A percentile compares a stretch with the other conserved stretches of the same genome.
phyloP scores from a whole-genome alignment of 2,888 invertebrate species.

The Protophormia terraenovae region DNA sequence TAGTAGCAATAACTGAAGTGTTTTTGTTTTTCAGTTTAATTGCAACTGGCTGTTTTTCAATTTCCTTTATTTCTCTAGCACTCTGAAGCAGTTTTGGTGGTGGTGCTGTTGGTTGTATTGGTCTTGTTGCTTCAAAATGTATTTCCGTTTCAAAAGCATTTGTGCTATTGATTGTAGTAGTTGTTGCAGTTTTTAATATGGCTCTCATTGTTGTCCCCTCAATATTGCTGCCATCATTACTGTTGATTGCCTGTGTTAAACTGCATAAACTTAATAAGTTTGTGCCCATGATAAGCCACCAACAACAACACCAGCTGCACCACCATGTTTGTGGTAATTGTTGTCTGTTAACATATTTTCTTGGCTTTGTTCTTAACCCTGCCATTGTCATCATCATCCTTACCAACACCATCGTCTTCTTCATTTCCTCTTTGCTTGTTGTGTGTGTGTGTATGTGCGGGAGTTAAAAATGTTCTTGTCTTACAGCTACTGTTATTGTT shows the following conservation, averaged over 20 bases:
- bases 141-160: conserved; percentile 30
- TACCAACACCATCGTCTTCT: too few species aligned
- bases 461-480: background rate
- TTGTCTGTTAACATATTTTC: conserved; percentile 50
- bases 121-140: background rate
- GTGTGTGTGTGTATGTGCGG: background rate
- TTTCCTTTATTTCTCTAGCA: conserved; percentile 41
- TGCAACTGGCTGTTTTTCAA: conserved; percentile 39
- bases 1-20: background rate
- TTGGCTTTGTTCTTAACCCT: conserved; percentile 9
- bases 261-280: conserved; percentile 56
- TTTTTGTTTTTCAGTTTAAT: background rate
- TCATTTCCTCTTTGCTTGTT: background rate
- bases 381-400: conserved; percentile 8
- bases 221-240: conserved; percentile 2
- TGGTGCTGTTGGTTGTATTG: background rate
- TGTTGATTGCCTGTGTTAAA: conserved; percentile 46
- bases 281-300: conserved; percentile 56
- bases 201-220: background rate
- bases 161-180: background rate
- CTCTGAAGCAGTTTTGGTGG: background rate
- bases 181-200: background rate
- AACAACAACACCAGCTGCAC: too few species aligned
- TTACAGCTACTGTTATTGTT: background rate
- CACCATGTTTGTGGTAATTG: conserved; percentile 58